Evolutionary conservation across 2,888 invertebrate genomes (phyloP).

Genomic region (Lacanobia oleracea): DNA sequence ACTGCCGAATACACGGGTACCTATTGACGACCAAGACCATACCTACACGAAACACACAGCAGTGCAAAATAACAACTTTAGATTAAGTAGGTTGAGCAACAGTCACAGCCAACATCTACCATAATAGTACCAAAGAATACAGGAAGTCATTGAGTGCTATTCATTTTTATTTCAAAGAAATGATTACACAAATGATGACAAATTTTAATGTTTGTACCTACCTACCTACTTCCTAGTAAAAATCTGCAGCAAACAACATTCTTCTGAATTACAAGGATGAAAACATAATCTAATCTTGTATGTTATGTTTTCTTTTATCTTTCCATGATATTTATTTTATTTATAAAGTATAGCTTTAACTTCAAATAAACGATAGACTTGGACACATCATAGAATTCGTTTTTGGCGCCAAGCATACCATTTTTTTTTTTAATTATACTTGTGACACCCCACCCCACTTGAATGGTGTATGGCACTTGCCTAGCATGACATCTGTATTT

Average conservation of each 20-base stretch:
- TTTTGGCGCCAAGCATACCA: conserved; percentile 3
- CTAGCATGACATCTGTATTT: neutral
- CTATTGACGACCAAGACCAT: too few relatives aligned
- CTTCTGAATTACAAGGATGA: neutral
- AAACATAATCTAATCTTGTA: conserved; percentile 11
- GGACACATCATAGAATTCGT: too few relatives aligned
- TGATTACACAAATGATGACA: neutral
- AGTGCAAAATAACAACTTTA: too few relatives aligned
- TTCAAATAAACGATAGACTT: too few relatives aligned
- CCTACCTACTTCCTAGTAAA: neutral
- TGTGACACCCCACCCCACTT: neutral
- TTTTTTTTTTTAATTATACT: neutral
- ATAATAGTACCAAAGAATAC: neutral
- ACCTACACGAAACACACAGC: too few relatives aligned
- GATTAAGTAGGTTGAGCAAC: too few relatives aligned
- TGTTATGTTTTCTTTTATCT: neutral
- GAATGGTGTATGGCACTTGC: too few relatives aligned
- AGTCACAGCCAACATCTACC: too few relatives aligned
- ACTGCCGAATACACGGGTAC: too few relatives aligned
- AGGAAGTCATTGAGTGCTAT: neutral
- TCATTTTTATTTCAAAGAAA: conserved; percentile 17
- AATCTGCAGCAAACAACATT: neutral
- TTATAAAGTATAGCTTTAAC: too few relatives aligned
- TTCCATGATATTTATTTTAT: too few relatives aligned
- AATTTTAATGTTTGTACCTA: neutral